Conservation (phyloP, 2,113 vertebrate genomes). For the Lucifuga dentata region DNA sequence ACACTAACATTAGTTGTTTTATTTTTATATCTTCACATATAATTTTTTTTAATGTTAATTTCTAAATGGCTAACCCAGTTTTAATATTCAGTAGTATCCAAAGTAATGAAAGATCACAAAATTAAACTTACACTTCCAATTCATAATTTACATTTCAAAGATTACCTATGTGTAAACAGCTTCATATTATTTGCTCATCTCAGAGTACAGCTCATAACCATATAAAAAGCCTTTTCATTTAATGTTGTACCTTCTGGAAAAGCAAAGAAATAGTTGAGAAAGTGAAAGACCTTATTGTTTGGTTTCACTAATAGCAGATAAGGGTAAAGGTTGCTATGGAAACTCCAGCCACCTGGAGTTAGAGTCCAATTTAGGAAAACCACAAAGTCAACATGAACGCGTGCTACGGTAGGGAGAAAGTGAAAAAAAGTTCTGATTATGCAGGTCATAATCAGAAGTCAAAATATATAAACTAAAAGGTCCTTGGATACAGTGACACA, state of each 20-base stretch:
- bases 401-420: slow-evolving; percentile 84
- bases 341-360: slow-evolving; percentile 91
- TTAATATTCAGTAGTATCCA: too few relatives aligned
- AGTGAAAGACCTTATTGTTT: slow-evolving; percentile 92
- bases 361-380: slow-evolving; percentile 95
- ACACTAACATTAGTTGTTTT: too few relatives aligned
- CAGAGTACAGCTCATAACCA: slow-evolving; percentile 7
- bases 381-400: slow-evolving; percentile 97
- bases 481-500: slow-evolving; percentile 81
- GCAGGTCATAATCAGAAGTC: slow-evolving; percentile 86
- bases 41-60: too few relatives aligned
- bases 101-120: too few relatives aligned
- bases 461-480: slow-evolving; percentile 89
- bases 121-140: too few relatives aligned
- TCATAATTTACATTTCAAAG: neutral
- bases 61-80: too few relatives aligned
- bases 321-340: slow-evolving; percentile 91
- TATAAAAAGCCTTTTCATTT: slow-evolving; percentile 51
- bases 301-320: slow-evolving; percentile 90
- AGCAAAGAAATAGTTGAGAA: slow-evolving; percentile 68
- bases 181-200: slow-evolving; percentile 16
- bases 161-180: neutral
- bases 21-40: too few relatives aligned
- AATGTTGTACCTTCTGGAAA: slow-evolving; percentile 79
- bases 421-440: slow-evolving; percentile 89